Conservation (phyloP, 2,888 invertebrate genomes). For the Rhaphigaster nebulosa region DNA sequence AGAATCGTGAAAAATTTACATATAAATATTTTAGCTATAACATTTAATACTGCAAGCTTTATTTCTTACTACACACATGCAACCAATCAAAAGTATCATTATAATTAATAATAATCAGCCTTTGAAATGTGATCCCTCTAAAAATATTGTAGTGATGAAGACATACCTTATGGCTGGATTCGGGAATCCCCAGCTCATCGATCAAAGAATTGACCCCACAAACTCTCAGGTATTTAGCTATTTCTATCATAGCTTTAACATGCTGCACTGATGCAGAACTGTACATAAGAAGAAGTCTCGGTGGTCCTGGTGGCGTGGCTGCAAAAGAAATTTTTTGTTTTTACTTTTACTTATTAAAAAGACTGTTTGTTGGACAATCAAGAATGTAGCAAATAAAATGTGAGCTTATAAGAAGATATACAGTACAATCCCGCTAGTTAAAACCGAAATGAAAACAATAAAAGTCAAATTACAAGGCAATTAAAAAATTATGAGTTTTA, state of each 20-base stretch:
- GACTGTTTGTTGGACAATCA: too few species aligned
- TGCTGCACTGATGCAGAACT: conserved; percentile 64
- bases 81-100: too few species aligned
- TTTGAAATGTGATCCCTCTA: neutral
- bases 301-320: conserved; percentile 64
- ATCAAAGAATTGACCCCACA: conserved; percentile 64
- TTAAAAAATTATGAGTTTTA: too few species aligned
- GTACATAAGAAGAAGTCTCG: conserved; percentile 65
- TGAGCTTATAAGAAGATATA: conserved; percentile 6
- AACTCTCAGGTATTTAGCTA: conserved; percentile 64
- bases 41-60: too few species aligned
- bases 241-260: conserved; percentile 64
- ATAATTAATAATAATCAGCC: neutral
- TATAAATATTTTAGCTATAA: too few species aligned
- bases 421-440: neutral
- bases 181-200: conserved; percentile 64
- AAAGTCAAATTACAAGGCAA: too few species aligned
- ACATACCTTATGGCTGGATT: conserved; percentile 62
- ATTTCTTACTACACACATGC: too few species aligned
- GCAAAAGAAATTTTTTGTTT: conserved; percentile 1
- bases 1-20: too few species aligned
- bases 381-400: neutral
- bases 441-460: too few species aligned
- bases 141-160: neutral
- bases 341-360: neutral